A percentile compares a stretch with the other conserved stretches of the same genome.
These are phyloP conservation scores for Acyrthosiphon pisum DNA, from an alignment of 1,140 invertebrate species.

Conservation along the genomic window DNA sequence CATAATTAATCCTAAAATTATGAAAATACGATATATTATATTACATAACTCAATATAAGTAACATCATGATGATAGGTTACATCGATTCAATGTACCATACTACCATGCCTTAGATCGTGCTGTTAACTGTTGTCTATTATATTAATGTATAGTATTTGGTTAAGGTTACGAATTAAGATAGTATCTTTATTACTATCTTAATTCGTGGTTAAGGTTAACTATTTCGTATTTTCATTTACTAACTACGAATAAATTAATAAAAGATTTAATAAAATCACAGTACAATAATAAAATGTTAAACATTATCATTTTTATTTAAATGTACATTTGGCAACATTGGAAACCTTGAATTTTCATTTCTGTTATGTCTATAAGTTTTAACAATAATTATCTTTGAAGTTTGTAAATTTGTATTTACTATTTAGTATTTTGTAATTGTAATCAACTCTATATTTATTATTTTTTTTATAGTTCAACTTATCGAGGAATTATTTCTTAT, in stretches of 20 bases:
- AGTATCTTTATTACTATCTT: too few relatives aligned
- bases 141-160: too few relatives aligned
- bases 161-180: too few relatives aligned
- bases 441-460: neutral
- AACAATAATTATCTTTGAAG: slow-evolving; percentile 5
- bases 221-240: neutral
- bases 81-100: neutral
- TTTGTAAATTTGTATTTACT: neutral
- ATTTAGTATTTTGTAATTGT: neutral
- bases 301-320: slow-evolving; percentile 11
- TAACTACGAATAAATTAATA: neutral
- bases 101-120: neutral
- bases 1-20: neutral
- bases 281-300: neutral
- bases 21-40: neutral
- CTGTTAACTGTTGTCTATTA: neutral
- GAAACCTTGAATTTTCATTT: slow-evolving; percentile 35
- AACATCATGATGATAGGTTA: too few relatives aligned
- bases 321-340: slow-evolving; percentile 47
- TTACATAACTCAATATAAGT: too few relatives aligned
- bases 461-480: too few relatives aligned
- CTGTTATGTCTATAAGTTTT: slow-evolving; percentile 12
- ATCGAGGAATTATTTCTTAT: neutral
- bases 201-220: too few relatives aligned
- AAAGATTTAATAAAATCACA: too few relatives aligned